A percentile compares a stretch with the other conserved stretches of the same genome.
Evolutionary conservation across 2,888 invertebrate species (phyloP).

Genomic region (Anthophora plumipes): DNA sequence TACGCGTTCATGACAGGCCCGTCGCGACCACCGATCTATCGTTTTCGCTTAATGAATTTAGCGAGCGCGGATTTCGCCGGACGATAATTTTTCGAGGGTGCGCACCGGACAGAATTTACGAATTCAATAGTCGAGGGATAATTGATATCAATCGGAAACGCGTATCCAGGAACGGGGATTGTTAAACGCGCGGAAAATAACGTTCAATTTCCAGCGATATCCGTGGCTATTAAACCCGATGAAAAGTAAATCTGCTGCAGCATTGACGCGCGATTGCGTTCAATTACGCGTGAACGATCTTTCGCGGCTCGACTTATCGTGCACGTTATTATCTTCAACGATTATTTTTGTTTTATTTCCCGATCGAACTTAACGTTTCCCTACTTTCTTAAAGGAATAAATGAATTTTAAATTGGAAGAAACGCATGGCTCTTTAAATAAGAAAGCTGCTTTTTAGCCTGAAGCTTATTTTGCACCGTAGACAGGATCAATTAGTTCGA

Average conservation of each 20-base stretch:
- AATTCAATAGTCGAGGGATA: constrained; percentile 45
- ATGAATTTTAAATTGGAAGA: too few relatives aligned
- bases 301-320: background rate
- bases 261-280: constrained; percentile 8
- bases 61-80: background rate
- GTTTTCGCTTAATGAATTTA: constrained; percentile 9
- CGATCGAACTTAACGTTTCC: too few relatives aligned
- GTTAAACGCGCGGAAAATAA: constrained; percentile 53
- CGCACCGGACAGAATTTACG: constrained; percentile 18
- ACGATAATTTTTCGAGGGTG: constrained; percentile 33
- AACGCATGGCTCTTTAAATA: too few relatives aligned
- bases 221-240: constrained; percentile 36
- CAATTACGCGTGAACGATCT: constrained; percentile 35
- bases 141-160: constrained; percentile 42
- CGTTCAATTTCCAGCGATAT: constrained; percentile 39
- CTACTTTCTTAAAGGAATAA: too few relatives aligned
- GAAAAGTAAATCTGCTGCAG: constrained; percentile 44
- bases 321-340: background rate
- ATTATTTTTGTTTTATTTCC: too few relatives aligned
- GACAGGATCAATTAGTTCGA: too few relatives aligned
- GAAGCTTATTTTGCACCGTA: too few relatives aligned
- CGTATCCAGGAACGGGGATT: constrained; percentile 12
- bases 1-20: background rate
- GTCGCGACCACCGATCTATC: background rate
- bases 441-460: too few relatives aligned